These are phyloP conservation scores for Nephrotoma flavescens DNA, from an alignment of 2,888 invertebrate genomes.

Conservation along the genomic window DNA sequence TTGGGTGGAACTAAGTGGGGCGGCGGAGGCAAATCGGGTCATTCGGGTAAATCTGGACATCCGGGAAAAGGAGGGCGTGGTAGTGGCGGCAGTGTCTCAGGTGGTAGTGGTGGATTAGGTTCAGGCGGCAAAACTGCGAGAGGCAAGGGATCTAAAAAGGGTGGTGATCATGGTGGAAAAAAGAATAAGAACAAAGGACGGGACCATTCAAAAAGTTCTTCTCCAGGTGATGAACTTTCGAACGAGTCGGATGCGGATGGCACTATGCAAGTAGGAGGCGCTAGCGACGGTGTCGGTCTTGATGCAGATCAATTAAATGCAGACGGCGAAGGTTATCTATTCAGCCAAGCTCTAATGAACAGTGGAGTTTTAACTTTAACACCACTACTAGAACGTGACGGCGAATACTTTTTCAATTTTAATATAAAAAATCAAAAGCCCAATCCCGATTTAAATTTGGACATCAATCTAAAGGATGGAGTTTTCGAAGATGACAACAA, in stretches of 20 bases:
- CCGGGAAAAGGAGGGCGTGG: not conserved
- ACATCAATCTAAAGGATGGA: not conserved
- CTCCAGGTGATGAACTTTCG: not conserved
- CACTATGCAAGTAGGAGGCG: too few species aligned
- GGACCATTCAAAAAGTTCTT: not conserved
- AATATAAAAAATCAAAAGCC: not conserved
- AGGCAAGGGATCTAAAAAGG: not conserved
- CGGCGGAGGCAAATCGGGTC: too few species aligned
- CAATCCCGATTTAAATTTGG: not conserved
- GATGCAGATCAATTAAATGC: not conserved
- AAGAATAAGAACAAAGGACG: not conserved
- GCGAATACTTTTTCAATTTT: not conserved
- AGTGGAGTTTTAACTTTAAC: not conserved
- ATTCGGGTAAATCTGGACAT: not conserved
- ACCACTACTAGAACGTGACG: not conserved
- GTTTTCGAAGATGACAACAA: not conserved
- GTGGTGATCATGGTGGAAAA: not conserved
- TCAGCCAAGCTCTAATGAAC: not conserved
- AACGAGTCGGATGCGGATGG: not conserved
- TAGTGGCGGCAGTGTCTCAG: not conserved
- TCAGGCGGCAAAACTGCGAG: not conserved
- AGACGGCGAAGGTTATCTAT: not conserved
- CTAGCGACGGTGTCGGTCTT: not conserved
- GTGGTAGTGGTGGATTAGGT: not conserved
- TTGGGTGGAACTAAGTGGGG: not conserved